These are phyloP conservation scores for Sesamia inferens DNA, from an alignment of 2,888 invertebrate genomes.

Conservation along the genomic window DNA sequence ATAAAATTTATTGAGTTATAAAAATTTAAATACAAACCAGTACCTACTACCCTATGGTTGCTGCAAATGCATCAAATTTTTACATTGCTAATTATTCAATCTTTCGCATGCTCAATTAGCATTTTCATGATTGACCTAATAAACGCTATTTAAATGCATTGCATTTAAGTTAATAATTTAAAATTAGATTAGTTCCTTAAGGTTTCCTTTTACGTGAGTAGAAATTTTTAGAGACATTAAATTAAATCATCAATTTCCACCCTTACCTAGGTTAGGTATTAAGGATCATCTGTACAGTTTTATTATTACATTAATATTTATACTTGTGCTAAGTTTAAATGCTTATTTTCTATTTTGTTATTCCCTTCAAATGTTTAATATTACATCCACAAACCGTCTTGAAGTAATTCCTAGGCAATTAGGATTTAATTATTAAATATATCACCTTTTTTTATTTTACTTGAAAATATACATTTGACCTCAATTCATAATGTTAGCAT, in stretches of 20 bases:
- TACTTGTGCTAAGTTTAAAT: constrained; percentile 50
- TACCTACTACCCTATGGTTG: constrained; percentile 7
- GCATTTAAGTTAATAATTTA: neutral
- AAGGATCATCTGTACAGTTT: constrained; percentile 36
- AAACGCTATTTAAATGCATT: neutral
- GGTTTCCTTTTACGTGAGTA: neutral
- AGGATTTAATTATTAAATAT: constrained; percentile 52
- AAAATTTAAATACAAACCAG: neutral
- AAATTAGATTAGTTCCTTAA: neutral
- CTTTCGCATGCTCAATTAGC: neutral
- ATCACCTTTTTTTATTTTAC: constrained; percentile 59
- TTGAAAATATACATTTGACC: constrained; percentile 58
- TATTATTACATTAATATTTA: constrained; percentile 13
- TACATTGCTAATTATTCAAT: constrained; percentile 9
- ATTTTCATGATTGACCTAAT: neutral
- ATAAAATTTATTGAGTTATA: neutral
- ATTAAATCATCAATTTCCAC: constrained; percentile 7
- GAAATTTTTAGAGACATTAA: constrained; percentile 4
- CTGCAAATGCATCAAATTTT: constrained; percentile 5
- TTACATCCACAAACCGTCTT: constrained; percentile 35
- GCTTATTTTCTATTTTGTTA: constrained; percentile 35
- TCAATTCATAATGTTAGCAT: constrained; percentile 45
- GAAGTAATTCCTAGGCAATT: constrained; percentile 56
- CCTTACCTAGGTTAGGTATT: neutral
- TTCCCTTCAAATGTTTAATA: constrained; percentile 18